These are phyloP conservation scores for Andinoacara biseriatus DNA, from an alignment of 2,113 vertebrate genomes.

Conservation along the genomic window DNA sequence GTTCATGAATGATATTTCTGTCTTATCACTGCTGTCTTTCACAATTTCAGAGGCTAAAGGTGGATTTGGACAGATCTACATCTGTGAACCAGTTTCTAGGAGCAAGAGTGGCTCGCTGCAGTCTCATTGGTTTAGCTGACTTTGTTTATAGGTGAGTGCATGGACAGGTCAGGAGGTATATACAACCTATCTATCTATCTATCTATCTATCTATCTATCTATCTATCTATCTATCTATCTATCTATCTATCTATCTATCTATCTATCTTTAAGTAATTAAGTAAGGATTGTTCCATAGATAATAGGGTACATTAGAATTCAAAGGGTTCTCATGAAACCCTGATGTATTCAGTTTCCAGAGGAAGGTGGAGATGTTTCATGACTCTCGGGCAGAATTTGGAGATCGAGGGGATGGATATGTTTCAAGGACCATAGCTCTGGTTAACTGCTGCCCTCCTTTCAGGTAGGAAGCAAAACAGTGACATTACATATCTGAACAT, in stretches of 20 bases:
- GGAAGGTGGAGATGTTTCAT: constrained; percentile 88
- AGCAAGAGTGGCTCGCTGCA: constrained; percentile 86
- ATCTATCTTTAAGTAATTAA: too few relatives aligned
- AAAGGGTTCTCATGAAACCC: constrained; percentile 4
- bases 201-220: neutral
- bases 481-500: neutral
- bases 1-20: neutral
- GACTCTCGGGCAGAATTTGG: constrained; percentile 80
- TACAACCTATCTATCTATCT: neutral
- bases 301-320: neutral
- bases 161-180: neutral
- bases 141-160: constrained; percentile 88
- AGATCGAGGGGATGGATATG: constrained; percentile 77
- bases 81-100: constrained; percentile 88
- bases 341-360: constrained; percentile 84
- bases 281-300: neutral
- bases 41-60: constrained; percentile 84
- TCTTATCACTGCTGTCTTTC: neutral
- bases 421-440: constrained; percentile 84
- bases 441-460: constrained; percentile 91
- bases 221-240: too few relatives aligned
- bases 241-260: too few relatives aligned
- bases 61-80: constrained; percentile 88
- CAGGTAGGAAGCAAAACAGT: constrained; percentile 66
- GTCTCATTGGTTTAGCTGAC: constrained; percentile 85